A percentile compares a stretch with the other conserved stretches of the same genome.
Evolutionary conservation across 2,797 vertebrate genomes (phyloP).

Genomic region (Gymnopithys bicolor): DNA sequence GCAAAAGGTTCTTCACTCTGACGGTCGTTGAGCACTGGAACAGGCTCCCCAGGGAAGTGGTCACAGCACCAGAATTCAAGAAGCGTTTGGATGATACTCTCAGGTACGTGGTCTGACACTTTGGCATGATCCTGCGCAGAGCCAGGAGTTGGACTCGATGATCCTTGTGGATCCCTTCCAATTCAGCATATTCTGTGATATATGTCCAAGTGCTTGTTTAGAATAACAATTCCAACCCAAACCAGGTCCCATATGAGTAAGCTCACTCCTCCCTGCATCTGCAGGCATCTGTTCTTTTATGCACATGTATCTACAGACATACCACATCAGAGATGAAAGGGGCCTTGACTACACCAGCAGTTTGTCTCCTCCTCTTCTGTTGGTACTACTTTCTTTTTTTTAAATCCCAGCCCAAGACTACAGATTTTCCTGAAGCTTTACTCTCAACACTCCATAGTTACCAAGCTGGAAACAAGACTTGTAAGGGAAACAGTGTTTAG

Average conservation of each 20-base stretch:
- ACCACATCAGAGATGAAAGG: background rate
- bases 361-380: background rate
- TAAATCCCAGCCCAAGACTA: background rate
- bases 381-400: background rate
- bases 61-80: background rate
- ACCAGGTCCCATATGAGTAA: background rate
- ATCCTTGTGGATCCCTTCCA: background rate
- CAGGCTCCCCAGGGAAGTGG: background rate
- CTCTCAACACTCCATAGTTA: background rate
- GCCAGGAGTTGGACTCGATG: background rate
- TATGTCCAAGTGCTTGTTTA: background rate
- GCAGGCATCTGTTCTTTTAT: background rate
- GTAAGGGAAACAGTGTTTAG: background rate
- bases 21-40: background rate
- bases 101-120: background rate
- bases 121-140: background rate
- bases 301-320: background rate
- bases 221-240: background rate
- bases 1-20: background rate
- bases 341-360: background rate
- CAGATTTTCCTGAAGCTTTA: background rate
- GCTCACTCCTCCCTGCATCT: background rate
- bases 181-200: background rate
- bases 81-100: background rate
- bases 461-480: background rate